phyloP scores from a whole-genome alignment of 1,140 invertebrate species.

The Lutraria rhynchaena region DNA sequence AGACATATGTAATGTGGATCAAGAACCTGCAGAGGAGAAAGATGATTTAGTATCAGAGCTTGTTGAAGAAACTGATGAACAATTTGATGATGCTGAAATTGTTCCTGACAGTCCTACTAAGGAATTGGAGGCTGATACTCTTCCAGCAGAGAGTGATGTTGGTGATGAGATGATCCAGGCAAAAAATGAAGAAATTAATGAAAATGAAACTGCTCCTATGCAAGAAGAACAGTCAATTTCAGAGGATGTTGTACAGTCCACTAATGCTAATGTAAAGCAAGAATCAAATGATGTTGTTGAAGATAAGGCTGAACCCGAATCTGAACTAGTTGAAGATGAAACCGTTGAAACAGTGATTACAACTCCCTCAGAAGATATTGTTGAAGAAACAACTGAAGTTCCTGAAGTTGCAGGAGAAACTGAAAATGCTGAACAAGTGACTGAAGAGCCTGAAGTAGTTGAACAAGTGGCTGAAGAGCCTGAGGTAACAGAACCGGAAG shows the following conservation, averaged over 20 bases:
- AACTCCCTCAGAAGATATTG: neutral
- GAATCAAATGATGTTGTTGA: neutral
- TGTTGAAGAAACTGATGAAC: constrained; percentile 1
- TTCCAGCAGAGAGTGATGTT: neutral
- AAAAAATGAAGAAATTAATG: neutral
- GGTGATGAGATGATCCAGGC: neutral
- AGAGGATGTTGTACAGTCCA: neutral
- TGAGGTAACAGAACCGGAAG: neutral
- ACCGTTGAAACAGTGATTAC: neutral
- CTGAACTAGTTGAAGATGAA: neutral
- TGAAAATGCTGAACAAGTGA: constrained; percentile 7
- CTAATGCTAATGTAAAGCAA: neutral
- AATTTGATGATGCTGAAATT: neutral
- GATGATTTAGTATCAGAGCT: neutral
- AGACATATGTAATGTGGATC: neutral
- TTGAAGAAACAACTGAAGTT: neutral
- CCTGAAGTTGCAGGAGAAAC: neutral
- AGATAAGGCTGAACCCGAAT: neutral
- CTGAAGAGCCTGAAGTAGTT: neutral
- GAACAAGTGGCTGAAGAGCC: neutral
- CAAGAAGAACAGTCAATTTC: constrained; percentile 3
- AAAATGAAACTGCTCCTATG: neutral
- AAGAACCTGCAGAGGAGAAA: neutral
- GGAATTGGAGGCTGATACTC: neutral
- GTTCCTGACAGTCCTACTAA: neutral